Base-by-base conservation (phyloP, 2,888 invertebrate species). In the Mythimna loreyi region DNA sequence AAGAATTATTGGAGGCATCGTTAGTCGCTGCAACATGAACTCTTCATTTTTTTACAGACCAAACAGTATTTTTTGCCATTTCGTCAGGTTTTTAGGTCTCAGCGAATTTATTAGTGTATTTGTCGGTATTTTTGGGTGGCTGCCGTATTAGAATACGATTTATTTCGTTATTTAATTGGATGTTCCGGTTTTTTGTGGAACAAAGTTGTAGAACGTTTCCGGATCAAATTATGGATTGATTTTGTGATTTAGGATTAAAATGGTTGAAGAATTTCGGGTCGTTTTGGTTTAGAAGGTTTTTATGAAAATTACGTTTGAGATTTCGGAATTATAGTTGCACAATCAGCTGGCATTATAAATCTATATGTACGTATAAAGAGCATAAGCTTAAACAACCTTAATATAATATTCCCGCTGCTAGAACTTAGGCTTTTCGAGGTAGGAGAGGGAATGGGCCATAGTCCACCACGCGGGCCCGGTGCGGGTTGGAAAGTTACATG, bases 1-100 rank as follows among this genome's bases (percentile, higher is more conserved):
- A 93, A 94, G 93, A 93, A 90, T 90, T 94, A 94, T 93, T 86
- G 91, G 84, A 82, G 85, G 86, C 88, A 91, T 94, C 93, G 93
- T 95, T 94, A 95, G 92, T 89, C 89, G 84, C 90, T 90, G 91
- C 91, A 94, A 94, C 89, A 62, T 77, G 72, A 75, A 76, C 64
- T 67, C 74, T 52, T 83, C 78, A 76, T 70, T 72, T 73, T 74
- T 74, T 83, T 64, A 49, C 55, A 53, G 43, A 71, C 70, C 50
- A 63, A 76, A 67, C 49, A 57, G 69, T 89, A 93, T 93, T 94
- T 61, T 93, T 88, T 88, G 84, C 86, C 87, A 81, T 91, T 92
- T 93, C 85, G 91, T 88, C 92, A 89, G 88, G 88, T 94, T 94
- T 94, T 94, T 94, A 86, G 61, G 25, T 87, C 85, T 73, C 81